Evolutionary conservation across 1,140 invertebrate genomes (phyloP), one percentile per base, ranked within the genome.

Genomic region (Micrasema minimum): DNA sequence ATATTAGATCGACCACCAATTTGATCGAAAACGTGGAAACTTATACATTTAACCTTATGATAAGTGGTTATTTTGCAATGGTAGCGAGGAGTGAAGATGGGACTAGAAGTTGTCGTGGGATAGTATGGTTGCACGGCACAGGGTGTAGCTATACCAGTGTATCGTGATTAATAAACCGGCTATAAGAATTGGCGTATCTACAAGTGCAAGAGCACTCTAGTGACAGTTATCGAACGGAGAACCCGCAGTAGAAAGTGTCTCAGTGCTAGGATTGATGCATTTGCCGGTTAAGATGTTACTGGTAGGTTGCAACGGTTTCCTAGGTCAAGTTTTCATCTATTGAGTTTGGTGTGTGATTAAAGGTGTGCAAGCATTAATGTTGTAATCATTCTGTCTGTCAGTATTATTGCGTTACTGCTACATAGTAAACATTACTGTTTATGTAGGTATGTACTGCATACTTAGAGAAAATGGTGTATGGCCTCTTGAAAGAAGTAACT

Each of bases 111-210:
- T 2, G 45, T 6, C 18, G 14, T 20, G 46, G 14, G 16, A 6
- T 10, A 10, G 46, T 20, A 20, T 48, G 46, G 46, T 20, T 11
- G 18, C 14, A 20, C 16, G 37, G 16, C 38, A 41, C 35, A 16
- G 16, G 37, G 22, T 14, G 55, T 16, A 59, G 7, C 22, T 20
- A 41, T 3, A 16, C 9, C 1, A 59, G 37, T 14, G 16, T n/a
- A 22, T 20, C 11, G 37, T 23, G 55, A 38, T 22, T 14, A 41
- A 41, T 10, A 59, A 59, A 59, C 35, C 35, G 55, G 35, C 31
- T 59, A 59, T 59, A 59, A 59, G 37, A 22, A 59, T 41, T 59
- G 55, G 55, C 37, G 4, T 10, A 31, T 59, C 16, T 16, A 14
- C 37, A 9, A 18, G 16, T 4, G 37, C 37, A 38, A 20, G 35